Evolutionary conservation across 2,113 vertebrate species (phyloP).

Genomic region (Odontesthes bonariensis): DNA sequence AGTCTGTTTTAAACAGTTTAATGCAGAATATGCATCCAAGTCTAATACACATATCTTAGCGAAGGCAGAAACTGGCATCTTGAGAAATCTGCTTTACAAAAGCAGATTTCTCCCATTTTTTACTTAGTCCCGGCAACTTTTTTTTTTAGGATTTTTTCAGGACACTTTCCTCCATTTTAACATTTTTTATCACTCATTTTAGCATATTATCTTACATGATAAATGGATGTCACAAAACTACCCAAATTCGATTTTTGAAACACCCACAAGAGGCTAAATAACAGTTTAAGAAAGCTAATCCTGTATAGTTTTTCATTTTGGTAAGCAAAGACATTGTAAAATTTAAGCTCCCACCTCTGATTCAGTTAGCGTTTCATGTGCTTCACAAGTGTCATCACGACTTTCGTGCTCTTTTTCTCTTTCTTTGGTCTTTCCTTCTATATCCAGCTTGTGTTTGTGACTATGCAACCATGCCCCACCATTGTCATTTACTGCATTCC

Average conservation of each 20-base stretch:
- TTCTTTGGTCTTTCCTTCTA: not conserved
- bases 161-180: not conserved
- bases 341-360: not conserved
- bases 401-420: not conserved
- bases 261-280: not conserved
- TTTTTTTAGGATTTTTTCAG: too few species aligned
- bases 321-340: not conserved
- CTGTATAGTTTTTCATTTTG: not conserved
- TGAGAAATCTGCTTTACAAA: too few species aligned
- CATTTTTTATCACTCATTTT: not conserved
- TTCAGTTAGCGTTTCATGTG: not conserved
- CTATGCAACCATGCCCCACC: constrained; percentile 8
- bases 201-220: not conserved
- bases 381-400: constrained; percentile 1
- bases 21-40: too few species aligned
- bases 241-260: not conserved
- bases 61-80: too few species aligned
- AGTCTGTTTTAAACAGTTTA: too few species aligned
- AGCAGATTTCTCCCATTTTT: too few species aligned
- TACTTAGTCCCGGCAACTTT: too few species aligned
- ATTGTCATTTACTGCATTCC: constrained; percentile 36
- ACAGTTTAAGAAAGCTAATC: not conserved
- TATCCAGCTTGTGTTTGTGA: constrained; percentile 28
- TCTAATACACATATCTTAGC: too few species aligned
- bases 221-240: not conserved